Conservation (phyloP, 1,140 invertebrate species). For the Atta texana region DNA sequence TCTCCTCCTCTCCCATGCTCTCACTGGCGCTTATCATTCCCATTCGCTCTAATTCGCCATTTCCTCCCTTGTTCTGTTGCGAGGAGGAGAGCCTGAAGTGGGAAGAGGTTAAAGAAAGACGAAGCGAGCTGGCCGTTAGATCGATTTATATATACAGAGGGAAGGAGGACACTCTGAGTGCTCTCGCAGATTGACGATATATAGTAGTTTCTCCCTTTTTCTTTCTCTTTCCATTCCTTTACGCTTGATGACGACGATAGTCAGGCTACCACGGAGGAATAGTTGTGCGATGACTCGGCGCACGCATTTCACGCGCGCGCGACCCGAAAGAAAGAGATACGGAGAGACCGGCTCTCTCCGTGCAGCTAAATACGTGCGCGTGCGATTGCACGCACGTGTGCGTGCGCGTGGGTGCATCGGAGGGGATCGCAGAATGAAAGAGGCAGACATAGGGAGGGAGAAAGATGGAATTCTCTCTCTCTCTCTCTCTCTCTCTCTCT, state of each 20-base stretch:
- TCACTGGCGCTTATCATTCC: constrained; percentile 43
- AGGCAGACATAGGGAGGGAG: not conserved
- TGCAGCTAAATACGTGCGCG: constrained; percentile 45
- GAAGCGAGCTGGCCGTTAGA: constrained; percentile 45
- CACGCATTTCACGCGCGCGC: constrained; percentile 67
- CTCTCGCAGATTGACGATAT: constrained; percentile 51
- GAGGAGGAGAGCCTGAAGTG: constrained; percentile 26
- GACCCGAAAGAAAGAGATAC: constrained; percentile 60
- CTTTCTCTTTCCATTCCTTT: not conserved
- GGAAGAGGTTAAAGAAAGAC: constrained; percentile 56
- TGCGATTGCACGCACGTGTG: constrained; percentile 31
- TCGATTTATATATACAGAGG: constrained; percentile 42
- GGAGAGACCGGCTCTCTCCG: not conserved
- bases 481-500: not conserved
- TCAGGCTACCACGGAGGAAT: constrained; percentile 51
- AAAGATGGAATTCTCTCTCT: not conserved
- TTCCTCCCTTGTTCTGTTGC: constrained; percentile 42
- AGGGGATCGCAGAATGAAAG: not conserved
- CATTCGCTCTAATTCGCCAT: constrained; percentile 57
- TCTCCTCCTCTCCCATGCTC: not conserved
- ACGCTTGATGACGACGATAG: constrained; percentile 44
- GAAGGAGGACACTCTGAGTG: constrained; percentile 55
- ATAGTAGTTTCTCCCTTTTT: constrained; percentile 15
- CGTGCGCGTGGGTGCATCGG: constrained; percentile 48
- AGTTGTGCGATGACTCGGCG: constrained; percentile 61